These are phyloP conservation scores for Tortricodes alternella DNA, from an alignment of 2,888 invertebrate genomes.

Conservation along the genomic window DNA sequence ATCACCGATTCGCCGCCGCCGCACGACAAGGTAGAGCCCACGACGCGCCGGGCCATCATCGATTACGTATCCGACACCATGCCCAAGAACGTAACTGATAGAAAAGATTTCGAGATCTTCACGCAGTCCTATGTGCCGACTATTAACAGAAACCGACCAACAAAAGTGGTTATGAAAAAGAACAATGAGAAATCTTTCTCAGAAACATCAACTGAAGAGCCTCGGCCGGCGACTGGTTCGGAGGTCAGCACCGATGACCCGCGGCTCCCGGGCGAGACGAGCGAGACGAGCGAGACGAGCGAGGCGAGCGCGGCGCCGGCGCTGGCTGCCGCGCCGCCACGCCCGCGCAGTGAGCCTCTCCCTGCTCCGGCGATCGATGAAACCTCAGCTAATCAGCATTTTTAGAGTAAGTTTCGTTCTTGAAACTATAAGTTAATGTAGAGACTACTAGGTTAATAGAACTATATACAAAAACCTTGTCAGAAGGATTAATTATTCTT, in stretches of 20 bases:
- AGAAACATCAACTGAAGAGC: constrained; percentile 36
- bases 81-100: constrained; percentile 51
- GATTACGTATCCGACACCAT: constrained; percentile 67
- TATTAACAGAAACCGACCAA: constrained; percentile 59
- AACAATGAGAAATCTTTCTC: constrained; percentile 44
- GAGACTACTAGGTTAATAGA: constrained; percentile 72
- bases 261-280: constrained; percentile 29
- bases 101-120: constrained; percentile 73
- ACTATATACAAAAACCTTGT: constrained; percentile 44
- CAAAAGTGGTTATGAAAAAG: constrained; percentile 68
- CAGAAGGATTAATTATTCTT: constrained; percentile 47
- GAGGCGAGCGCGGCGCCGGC: constrained; percentile 34
- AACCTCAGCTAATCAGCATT: constrained; percentile 76
- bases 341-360: constrained; percentile 45
- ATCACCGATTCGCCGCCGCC: constrained; percentile 70
- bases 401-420: constrained; percentile 74
- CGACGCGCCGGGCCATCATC: constrained; percentile 67
- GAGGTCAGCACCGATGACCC: constrained; percentile 38
- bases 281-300: not conserved
- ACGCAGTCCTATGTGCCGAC: constrained; percentile 70
- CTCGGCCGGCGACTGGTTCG: constrained; percentile 24
- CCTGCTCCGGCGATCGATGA: constrained; percentile 42
- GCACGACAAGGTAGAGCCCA: constrained; percentile 68
- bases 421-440: constrained; percentile 75
- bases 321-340: constrained; percentile 39